These are phyloP conservation scores for Anguilla pacifica DNA, from an alignment of 2,797 vertebrate genomes.

Conservation along the genomic window DNA sequence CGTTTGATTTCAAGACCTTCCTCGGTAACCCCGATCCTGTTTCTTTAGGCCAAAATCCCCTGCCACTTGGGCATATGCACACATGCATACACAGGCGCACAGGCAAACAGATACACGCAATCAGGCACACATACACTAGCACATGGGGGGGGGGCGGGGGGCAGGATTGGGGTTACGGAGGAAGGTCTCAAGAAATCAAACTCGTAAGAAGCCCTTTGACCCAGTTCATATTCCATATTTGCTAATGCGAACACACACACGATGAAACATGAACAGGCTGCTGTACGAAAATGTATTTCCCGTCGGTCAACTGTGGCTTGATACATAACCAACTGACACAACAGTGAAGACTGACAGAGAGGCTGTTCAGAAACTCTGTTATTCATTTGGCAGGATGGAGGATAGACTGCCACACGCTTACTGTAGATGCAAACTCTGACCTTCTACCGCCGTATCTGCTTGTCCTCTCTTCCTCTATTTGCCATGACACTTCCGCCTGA, in stretches of 20 bases:
- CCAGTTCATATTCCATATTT: background rate
- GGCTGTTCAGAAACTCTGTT: background rate
- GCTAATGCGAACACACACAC: background rate
- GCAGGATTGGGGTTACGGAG: conserved; percentile 10
- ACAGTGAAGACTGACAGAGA: background rate
- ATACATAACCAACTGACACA: conserved; percentile 4
- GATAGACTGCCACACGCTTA: background rate
- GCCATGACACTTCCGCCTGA: conserved; percentile 23
- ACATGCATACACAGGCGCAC: background rate
- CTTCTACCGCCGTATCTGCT: background rate
- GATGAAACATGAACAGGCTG: background rate
- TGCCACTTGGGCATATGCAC: background rate
- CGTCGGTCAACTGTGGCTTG: background rate
- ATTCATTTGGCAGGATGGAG: background rate
- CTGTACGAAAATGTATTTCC: background rate
- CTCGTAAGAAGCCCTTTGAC: background rate
- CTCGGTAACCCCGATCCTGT: conserved; percentile 11
- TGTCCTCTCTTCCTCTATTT: conserved; percentile 14
- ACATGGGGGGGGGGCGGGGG: too few relatives aligned
- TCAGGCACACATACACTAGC: background rate
- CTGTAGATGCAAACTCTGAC: background rate
- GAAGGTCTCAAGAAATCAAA: background rate
- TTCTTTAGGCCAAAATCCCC: background rate
- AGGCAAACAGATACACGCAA: background rate
- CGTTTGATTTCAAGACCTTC: background rate